These are phyloP conservation scores for Noctilio leporinus DNA, from an alignment of 2,113 vertebrate genomes.

Conservation along the genomic window DNA sequence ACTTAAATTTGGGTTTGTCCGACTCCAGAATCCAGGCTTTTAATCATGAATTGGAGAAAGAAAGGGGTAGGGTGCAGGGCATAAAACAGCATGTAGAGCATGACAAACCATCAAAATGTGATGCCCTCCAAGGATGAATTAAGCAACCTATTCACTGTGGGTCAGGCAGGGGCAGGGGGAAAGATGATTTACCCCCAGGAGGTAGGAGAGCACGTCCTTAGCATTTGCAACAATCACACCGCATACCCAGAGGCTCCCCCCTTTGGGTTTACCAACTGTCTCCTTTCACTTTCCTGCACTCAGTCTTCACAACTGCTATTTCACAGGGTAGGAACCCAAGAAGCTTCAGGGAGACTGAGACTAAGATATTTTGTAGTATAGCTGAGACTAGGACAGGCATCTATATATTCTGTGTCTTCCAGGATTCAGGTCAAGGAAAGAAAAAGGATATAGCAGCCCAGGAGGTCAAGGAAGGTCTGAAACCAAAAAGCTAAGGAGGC, in stretches of 20 bases:
- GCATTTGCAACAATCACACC: background rate
- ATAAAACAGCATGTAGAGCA: background rate
- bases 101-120: background rate
- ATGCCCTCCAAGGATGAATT: background rate
- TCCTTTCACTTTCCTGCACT: background rate
- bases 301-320: background rate
- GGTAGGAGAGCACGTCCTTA: background rate
- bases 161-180: too few species aligned
- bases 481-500: background rate
- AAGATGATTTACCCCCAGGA: background rate
- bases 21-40: background rate
- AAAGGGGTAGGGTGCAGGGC: background rate
- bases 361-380: background rate
- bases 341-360: background rate
- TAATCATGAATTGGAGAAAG: background rate
- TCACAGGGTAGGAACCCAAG: background rate
- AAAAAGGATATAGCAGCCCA: background rate
- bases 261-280: background rate
- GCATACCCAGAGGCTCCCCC: too few species aligned
- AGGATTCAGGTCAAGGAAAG: background rate
- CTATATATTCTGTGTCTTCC: background rate
- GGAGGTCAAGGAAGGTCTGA: background rate
- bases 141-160: background rate
- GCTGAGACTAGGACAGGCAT: background rate
- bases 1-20: background rate